Percentiles rank a stretch among this genome's conserved stretches.
These are phyloP conservation scores for Drosophila incognita DNA, from an alignment of 2,888 invertebrate genomes.

Conservation along the genomic window DNA sequence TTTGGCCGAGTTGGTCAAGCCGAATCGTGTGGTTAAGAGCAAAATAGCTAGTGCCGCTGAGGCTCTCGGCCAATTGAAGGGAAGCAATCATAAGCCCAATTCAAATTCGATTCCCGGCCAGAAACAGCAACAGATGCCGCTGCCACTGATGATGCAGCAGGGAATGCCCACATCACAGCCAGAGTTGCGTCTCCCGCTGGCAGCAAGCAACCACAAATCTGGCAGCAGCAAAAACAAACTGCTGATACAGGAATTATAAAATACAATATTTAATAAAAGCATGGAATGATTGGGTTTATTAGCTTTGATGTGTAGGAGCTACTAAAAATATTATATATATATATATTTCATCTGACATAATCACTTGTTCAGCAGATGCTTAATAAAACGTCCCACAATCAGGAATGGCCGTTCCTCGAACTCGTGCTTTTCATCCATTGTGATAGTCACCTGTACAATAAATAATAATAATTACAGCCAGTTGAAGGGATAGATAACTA, in stretches of 20 bases:
- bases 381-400: conserved; percentile 88
- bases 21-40: conserved; percentile 82
- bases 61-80: conserved; percentile 55
- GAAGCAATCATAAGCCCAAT: conserved; percentile 5
- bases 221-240: conserved; percentile 48
- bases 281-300: not conserved
- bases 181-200: conserved; percentile 47
- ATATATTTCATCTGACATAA: not conserved
- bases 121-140: conserved; percentile 8
- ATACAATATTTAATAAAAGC: not conserved
- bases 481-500: not conserved
- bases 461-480: too few relatives aligned
- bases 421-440: conserved; percentile 87
- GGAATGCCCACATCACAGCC: conserved; percentile 20
- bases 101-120: conserved; percentile 1
- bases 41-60: conserved; percentile 80
- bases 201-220: conserved; percentile 6
- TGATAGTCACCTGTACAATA: conserved; percentile 78
- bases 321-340: not conserved
- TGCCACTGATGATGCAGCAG: conserved; percentile 29
- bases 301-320: not conserved
- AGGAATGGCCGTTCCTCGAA: conserved; percentile 86
- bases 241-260: conserved; percentile 54
- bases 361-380: conserved; percentile 72
- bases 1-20: conserved; percentile 82